Percentiles rank a stretch among this genome's conserved stretches.
Evolutionary conservation across 1,140 invertebrate species (phyloP).

Genomic region (Drosophila bocki): DNA sequence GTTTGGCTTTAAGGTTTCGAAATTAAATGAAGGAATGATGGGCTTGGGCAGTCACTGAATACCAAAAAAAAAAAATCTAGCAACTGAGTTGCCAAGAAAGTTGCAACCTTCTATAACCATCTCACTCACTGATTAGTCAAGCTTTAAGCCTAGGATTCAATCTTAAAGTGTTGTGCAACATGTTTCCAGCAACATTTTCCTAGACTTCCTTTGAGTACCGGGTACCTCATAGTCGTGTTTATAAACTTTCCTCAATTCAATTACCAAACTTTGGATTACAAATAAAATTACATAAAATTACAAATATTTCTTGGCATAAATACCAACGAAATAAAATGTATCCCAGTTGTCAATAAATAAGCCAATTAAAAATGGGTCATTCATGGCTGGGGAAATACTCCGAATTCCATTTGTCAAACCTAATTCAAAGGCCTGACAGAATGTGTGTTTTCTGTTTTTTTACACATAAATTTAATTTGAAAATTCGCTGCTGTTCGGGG

Average conservation of each 20-base stretch:
- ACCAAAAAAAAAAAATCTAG: background rate
- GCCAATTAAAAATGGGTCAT: constrained; percentile 35
- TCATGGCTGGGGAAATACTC: constrained; percentile 3
- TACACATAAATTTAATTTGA: constrained; percentile 38
- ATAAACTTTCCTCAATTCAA: background rate
- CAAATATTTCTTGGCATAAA: constrained; percentile 1
- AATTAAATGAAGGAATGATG: constrained; percentile 3
- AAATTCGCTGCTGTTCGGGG: constrained; percentile 6
- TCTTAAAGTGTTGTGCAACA: background rate
- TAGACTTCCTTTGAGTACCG: background rate
- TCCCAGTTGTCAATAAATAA: constrained; percentile 19
- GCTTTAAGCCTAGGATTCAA: background rate
- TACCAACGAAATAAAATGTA: background rate
- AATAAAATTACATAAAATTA: background rate
- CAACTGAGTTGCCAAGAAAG: background rate
- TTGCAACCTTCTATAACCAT: background rate
- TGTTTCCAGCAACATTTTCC: background rate
- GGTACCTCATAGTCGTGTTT: background rate
- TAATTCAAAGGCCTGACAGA: constrained; percentile 23
- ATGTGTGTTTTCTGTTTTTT: constrained; percentile 7
- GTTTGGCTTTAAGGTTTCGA: constrained; percentile 9
- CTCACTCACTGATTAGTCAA: background rate
- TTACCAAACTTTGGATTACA: background rate
- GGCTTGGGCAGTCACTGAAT: background rate
- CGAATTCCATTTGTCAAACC: constrained; percentile 33